Evolutionary conservation across 2,113 vertebrate genomes (phyloP).

Genomic region (Hystrix brachyura): DNA sequence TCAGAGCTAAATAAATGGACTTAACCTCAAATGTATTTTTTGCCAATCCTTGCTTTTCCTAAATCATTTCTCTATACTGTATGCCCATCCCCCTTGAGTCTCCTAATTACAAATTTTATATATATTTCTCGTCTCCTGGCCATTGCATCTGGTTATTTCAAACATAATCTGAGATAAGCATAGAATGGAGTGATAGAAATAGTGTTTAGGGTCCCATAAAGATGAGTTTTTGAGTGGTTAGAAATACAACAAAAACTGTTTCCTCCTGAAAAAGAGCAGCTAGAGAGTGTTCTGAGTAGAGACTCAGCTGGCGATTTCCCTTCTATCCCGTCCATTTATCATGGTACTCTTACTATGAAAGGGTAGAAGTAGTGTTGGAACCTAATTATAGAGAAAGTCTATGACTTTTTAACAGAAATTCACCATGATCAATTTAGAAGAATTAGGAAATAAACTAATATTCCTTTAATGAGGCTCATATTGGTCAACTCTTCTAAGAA

Average conservation of each 20-base stretch:
- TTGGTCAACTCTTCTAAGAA: slow-evolving; percentile 49
- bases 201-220: neutral
- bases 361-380: slow-evolving; percentile 5
- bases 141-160: neutral
- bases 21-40: neutral
- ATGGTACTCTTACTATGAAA: neutral
- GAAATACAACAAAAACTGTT: neutral
- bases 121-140: neutral
- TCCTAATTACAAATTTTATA: neutral
- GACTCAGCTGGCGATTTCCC: neutral
- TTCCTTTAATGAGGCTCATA: neutral
- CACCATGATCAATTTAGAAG: neutral
- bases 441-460: slow-evolving; percentile 32
- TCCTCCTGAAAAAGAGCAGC: neutral
- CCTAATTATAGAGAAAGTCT: neutral
- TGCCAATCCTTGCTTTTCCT: neutral
- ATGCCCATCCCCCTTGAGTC: neutral
- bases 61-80: neutral
- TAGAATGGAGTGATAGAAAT: neutral
- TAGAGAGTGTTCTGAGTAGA: neutral
- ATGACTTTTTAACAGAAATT: slow-evolving; percentile 52
- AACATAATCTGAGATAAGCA: neutral
- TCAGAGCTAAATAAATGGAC: neutral
- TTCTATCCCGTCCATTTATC: neutral
- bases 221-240: neutral